phyloP scores from a whole-genome alignment of 2,113 vertebrate species.

The Telmatochromis bifrenatus region DNA sequence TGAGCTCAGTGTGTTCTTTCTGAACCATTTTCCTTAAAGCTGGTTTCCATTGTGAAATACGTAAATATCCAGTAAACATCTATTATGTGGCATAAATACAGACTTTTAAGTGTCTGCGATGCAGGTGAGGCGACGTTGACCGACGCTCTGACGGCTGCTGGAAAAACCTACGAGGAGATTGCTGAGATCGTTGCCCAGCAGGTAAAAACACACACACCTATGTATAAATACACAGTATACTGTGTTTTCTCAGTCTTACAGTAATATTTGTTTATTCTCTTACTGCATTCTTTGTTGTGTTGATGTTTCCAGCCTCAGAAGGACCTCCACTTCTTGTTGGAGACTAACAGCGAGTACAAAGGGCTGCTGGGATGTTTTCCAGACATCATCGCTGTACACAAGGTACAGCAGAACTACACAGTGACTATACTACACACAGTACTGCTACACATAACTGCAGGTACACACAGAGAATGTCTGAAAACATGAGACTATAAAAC shows the following conservation, averaged over 20 bases:
- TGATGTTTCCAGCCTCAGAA: conserved; percentile 78
- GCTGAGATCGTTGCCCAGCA: conserved; percentile 87
- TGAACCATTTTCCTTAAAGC: neutral
- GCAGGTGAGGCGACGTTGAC: conserved; percentile 87
- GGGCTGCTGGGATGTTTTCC: conserved; percentile 92
- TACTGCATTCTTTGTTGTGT: neutral
- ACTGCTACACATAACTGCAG: neutral
- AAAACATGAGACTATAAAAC: neutral
- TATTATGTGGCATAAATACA: neutral
- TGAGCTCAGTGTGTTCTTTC: neutral
- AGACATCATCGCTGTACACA: conserved; percentile 87
- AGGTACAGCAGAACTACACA: conserved; percentile 67
- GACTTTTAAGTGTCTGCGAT: neutral
- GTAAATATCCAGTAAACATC: neutral
- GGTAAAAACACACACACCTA: conserved; percentile 56
- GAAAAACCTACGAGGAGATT: conserved; percentile 90
- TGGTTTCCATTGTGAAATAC: neutral
- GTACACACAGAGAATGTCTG: neutral
- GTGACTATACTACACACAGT: neutral
- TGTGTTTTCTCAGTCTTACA: neutral
- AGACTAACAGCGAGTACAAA: conserved; percentile 92
- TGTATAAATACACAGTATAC: neutral
- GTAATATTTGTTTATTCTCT: neutral
- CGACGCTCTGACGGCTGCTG: conserved; percentile 85
- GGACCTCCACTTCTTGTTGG: conserved; percentile 91